Conservation (phyloP, 2,113 vertebrate genomes). For the Drymodes brunneopygia region DNA sequence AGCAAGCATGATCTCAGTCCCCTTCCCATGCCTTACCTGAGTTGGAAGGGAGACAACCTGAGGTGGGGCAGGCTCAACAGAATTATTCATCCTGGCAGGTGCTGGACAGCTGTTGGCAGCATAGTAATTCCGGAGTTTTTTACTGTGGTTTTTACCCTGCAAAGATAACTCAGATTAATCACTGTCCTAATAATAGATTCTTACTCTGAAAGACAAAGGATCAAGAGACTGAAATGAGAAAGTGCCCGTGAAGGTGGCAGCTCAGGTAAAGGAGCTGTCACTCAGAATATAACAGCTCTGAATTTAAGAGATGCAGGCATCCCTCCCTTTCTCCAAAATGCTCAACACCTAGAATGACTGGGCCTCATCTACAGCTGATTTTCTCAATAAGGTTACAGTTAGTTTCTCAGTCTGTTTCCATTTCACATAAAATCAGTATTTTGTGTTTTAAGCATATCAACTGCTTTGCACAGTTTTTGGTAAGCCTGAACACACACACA, state of each 20-base stretch:
- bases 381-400: not conserved
- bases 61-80: conserved; percentile 76
- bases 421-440: not conserved
- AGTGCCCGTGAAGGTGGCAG: not conserved
- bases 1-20: not conserved
- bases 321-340: not conserved
- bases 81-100: conserved; percentile 83
- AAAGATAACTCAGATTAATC: conserved; percentile 42
- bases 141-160: conserved; percentile 98
- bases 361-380: not conserved
- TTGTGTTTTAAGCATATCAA: not conserved
- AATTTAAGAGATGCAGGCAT: not conserved
- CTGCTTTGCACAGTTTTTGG: not conserved
- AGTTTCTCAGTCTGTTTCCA: not conserved
- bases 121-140: conserved; percentile 95
- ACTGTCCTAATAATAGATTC: not conserved
- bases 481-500: not conserved
- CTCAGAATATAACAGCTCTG: not conserved
- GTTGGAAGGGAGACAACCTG: conserved; percentile 75
- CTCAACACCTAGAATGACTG: not conserved
- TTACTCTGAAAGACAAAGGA: not conserved
- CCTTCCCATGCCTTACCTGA: conserved; percentile 77
- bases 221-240: not conserved
- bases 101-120: conserved; percentile 92
- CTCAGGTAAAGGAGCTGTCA: not conserved